Evolutionary conservation across 2,888 invertebrate species (phyloP).

Genomic region (Ypsolopha sequella): DNA sequence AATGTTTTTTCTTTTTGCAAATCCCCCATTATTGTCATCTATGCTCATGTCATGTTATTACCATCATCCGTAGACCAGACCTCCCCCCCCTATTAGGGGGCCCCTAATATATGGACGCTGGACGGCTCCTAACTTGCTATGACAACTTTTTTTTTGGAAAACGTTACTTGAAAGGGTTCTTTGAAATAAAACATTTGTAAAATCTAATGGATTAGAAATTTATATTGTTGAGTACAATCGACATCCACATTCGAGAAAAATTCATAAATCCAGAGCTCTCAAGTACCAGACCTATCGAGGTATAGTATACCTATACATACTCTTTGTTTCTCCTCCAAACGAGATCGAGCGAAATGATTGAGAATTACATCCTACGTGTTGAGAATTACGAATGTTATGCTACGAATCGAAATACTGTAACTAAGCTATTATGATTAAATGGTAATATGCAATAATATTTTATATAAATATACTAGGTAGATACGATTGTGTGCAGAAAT

Average conservation of each 20-base stretch:
- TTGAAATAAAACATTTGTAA: slow-evolving; percentile 42
- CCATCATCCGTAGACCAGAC: no score
- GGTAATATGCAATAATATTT: slow-evolving; percentile 58
- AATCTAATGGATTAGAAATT: slow-evolving; percentile 69
- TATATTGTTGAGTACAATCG: slow-evolving; percentile 68
- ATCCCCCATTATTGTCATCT: no score
- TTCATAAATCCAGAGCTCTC: slow-evolving; percentile 29
- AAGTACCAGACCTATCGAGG: background rate
- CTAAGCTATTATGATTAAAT: slow-evolving; percentile 50
- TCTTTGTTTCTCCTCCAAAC: background rate
- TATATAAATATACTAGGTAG: slow-evolving; percentile 19
- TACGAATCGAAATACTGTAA: slow-evolving; percentile 59
- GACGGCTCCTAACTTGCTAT: no score
- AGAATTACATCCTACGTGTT: slow-evolving; percentile 44
- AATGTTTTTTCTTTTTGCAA: background rate
- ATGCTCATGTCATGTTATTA: no score
- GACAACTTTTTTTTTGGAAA: no score
- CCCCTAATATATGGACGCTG: no score
- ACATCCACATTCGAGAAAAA: slow-evolving; percentile 50
- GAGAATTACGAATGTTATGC: slow-evolving; percentile 59
- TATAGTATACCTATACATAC: background rate
- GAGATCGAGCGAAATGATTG: slow-evolving; percentile 22
- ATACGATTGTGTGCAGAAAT: slow-evolving; percentile 30
- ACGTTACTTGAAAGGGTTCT: no score
- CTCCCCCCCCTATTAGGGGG: no score